These are phyloP conservation scores for Cossypha polioptera DNA, from an alignment of 2,797 vertebrate species.

Conservation along the genomic window DNA sequence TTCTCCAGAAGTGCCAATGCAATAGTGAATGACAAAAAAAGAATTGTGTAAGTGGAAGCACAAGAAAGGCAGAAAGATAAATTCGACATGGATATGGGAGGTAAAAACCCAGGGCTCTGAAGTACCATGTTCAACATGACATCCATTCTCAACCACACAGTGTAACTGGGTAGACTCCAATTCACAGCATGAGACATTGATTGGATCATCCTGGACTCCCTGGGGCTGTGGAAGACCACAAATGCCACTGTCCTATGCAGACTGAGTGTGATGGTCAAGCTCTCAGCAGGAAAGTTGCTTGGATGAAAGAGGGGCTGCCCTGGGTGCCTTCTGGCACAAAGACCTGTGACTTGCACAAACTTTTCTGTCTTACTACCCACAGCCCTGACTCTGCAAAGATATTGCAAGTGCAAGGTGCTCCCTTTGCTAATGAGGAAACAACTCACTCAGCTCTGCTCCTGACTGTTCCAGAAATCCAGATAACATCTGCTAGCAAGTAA, in stretches of 20 bases:
- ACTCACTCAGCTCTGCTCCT: background rate
- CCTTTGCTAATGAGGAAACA: background rate
- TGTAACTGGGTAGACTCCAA: background rate
- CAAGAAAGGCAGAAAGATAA: background rate
- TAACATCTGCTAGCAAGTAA: background rate
- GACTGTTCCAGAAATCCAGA: background rate
- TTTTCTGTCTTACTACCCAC: background rate
- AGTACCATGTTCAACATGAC: accelerated
- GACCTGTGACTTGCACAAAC: background rate
- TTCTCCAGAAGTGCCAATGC: background rate
- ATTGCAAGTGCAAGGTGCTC: background rate
- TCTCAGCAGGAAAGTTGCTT: background rate
- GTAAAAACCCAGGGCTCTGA: background rate
- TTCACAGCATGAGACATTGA: background rate
- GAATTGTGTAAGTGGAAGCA: background rate
- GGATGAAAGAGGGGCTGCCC: background rate
- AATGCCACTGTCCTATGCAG: background rate
- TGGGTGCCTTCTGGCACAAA: background rate
- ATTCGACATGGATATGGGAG: background rate
- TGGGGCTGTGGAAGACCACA: background rate
- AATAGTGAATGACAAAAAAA: background rate
- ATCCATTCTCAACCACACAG: background rate
- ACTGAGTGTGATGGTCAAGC: background rate
- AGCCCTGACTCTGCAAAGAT: background rate
- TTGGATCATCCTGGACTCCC: background rate